Conservation (phyloP, 1,140 invertebrate genomes). For the Phymastichus coffea region DNA sequence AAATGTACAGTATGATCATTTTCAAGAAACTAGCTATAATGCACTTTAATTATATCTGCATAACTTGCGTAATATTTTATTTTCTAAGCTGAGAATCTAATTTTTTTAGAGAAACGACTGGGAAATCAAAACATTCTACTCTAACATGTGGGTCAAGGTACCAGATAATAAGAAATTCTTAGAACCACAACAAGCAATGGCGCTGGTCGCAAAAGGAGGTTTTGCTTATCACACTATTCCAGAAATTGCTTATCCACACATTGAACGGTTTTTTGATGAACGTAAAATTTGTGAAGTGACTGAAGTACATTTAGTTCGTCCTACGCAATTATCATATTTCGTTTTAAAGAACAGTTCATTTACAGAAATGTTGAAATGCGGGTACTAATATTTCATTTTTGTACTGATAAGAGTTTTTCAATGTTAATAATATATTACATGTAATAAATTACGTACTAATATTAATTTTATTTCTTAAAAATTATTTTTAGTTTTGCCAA, state of each 20-base stretch:
- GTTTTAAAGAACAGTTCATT: constrained; percentile 27
- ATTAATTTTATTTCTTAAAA: background rate
- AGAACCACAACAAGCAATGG: constrained; percentile 27
- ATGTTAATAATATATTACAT: background rate
- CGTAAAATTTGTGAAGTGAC: constrained; percentile 36
- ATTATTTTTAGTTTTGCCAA: constrained; percentile 23
- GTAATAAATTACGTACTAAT: background rate
- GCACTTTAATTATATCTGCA: background rate
- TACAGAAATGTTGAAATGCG: constrained; percentile 31
- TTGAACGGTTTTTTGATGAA: constrained; percentile 28
- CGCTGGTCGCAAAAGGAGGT: constrained; percentile 25
- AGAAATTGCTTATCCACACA: constrained; percentile 35
- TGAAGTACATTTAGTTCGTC: constrained; percentile 33
- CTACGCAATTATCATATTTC: constrained; percentile 18
- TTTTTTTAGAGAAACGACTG: constrained; percentile 23
- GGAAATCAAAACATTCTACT: constrained; percentile 32
- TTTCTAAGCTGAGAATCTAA: background rate
- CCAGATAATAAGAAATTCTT: constrained; percentile 29
- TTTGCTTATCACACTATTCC: constrained; percentile 34
- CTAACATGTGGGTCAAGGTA: constrained; percentile 30
- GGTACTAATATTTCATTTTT: constrained; percentile 25
- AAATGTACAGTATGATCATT: background rate
- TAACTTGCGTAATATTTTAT: too few species aligned
- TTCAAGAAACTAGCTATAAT: background rate
- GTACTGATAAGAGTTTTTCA: background rate